Evolutionary conservation across 64 coral and sea anemone species (phyloP).

Genomic region (Platygyra sinensis): DNA sequence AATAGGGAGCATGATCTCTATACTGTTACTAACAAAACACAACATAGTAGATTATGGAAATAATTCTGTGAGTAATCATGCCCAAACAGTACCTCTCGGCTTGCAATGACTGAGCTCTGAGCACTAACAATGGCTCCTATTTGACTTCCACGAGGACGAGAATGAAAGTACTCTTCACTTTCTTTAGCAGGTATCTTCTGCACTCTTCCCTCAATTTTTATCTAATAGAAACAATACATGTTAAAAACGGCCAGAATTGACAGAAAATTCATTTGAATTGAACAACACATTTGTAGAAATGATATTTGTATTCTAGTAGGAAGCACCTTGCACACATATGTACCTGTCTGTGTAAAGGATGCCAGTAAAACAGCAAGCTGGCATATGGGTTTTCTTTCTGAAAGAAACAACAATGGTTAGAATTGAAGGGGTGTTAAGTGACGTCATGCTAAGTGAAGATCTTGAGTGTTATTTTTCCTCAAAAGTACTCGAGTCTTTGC

Average conservation of each 20-base stretch:
- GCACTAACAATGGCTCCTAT: slow-evolving; percentile 92
- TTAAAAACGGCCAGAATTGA: no score
- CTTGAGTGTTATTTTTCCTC: no score
- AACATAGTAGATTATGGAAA: background rate
- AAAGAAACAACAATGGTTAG: background rate
- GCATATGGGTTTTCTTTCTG: slow-evolving; percentile 88
- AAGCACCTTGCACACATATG: no score
- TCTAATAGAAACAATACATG: slow-evolving; percentile 38
- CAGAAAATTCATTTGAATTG: no score
- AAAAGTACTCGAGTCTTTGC: no score
- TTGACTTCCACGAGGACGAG: slow-evolving; percentile 84
- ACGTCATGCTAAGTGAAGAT: no score
- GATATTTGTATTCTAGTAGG: no score
- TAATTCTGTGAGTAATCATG: background rate
- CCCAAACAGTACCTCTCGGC: slow-evolving; percentile 60
- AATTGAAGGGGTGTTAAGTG: no score
- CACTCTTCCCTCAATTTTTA: slow-evolving; percentile 80
- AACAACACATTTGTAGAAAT: no score
- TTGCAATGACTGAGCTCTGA: slow-evolving; percentile 85
- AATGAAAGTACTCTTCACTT: slow-evolving; percentile 90
- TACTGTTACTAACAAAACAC: no score
- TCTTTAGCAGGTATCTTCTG: slow-evolving; percentile 74
- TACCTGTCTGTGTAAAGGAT: slow-evolving; percentile 94
- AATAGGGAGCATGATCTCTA: no score
- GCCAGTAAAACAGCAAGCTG: slow-evolving; percentile 93